A percentile compares a stretch with the other conserved stretches of the same genome.
phyloP scores from a whole-genome alignment of 2,888 invertebrate species.

The Leptogaster cylindrica region DNA sequence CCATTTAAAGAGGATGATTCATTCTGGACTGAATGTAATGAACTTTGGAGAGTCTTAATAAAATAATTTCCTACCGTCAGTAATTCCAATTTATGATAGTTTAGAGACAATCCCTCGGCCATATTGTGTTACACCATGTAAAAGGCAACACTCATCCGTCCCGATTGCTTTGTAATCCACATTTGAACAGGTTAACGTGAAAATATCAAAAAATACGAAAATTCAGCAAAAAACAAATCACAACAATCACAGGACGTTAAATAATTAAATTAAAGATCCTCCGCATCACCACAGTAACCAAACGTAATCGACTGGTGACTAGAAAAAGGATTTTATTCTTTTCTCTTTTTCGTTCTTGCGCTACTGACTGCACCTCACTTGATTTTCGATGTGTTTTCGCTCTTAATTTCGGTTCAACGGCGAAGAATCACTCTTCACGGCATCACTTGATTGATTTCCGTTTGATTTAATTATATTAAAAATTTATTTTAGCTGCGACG shows the following conservation, averaged over 20 bases:
- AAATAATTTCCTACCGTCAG: conserved; percentile 58
- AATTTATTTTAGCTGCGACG: not conserved
- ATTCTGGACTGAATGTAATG: not conserved
- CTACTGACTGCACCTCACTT: conserved; percentile 10
- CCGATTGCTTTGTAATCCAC: conserved; percentile 59
- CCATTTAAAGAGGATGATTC: not conserved
- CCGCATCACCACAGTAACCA: conserved; percentile 16
- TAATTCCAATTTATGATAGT: conserved; percentile 62
- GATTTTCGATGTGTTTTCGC: conserved; percentile 5
- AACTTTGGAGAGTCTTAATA: not conserved
- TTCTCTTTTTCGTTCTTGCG: too few relatives aligned
- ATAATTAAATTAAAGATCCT: not conserved
- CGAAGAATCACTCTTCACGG: not conserved
- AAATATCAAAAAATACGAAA: conserved; percentile 14
- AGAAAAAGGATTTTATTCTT: not conserved
- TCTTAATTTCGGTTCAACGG: not conserved
- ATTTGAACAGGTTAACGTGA: conserved; percentile 49
- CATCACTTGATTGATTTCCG: not conserved
- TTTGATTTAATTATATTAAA: not conserved
- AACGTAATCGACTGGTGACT: not conserved
- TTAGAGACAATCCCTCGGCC: conserved; percentile 62
- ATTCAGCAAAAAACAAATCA: conserved; percentile 11
- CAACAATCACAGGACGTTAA: conserved; percentile 31
- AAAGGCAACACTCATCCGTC: conserved; percentile 62
- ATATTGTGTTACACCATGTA: conserved; percentile 63